phyloP scores from a whole-genome alignment of 1,140 invertebrate species.

The Andrena cerasifolii region DNA sequence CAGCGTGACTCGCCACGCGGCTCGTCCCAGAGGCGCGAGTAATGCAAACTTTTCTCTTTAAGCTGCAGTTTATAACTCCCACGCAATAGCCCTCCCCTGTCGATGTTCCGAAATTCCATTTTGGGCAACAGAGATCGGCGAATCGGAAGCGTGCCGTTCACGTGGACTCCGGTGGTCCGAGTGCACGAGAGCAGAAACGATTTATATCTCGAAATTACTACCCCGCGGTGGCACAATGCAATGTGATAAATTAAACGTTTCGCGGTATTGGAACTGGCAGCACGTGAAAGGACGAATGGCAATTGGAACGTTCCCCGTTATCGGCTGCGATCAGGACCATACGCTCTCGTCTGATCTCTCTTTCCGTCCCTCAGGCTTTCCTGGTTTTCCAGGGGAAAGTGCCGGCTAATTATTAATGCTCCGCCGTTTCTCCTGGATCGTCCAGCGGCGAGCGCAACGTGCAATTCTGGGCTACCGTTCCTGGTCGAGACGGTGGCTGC shows the following conservation, averaged over 20 bases:
- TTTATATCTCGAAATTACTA: constrained; percentile 48
- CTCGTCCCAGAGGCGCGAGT: constrained; percentile 9
- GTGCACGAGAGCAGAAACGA: constrained; percentile 26
- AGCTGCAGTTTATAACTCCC: constrained; percentile 48
- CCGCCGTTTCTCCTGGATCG: constrained; percentile 23
- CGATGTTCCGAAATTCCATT: constrained; percentile 13
- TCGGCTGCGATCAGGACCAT: constrained; percentile 23
- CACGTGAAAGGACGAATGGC: constrained; percentile 47
- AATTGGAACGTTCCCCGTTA: constrained; percentile 46
- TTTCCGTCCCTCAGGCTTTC: constrained; percentile 41
- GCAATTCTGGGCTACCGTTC: constrained; percentile 35
- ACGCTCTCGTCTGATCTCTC: constrained; percentile 11
- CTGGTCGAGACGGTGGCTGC: background rate
- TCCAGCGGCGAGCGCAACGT: background rate
- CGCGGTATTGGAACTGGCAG: background rate
- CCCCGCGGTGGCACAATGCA: constrained; percentile 26
- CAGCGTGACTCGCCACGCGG: constrained; percentile 36
- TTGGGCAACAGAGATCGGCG: constrained; percentile 30
- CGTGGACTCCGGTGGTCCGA: background rate
- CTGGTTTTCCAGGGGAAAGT: constrained; percentile 50
- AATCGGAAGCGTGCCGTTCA: background rate
- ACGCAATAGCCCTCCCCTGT: background rate
- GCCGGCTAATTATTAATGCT: constrained; percentile 45
- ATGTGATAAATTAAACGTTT: constrained; percentile 47
- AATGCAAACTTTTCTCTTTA: constrained; percentile 63